These are phyloP conservation scores for Leptocoma aspasia DNA, from an alignment of 2,113 vertebrate species.

Conservation along the genomic window DNA sequence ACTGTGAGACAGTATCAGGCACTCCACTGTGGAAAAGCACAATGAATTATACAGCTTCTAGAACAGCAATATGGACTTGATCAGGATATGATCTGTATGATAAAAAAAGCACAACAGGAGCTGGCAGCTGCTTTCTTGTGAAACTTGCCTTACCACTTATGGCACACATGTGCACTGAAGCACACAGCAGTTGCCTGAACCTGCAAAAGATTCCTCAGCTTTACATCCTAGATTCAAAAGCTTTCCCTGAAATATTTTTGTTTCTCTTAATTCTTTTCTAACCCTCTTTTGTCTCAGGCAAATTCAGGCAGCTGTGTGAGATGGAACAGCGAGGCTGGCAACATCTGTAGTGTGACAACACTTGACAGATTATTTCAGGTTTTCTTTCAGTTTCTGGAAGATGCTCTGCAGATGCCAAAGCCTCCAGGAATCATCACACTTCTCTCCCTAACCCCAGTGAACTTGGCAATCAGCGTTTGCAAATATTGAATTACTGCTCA, in stretches of 20 bases:
- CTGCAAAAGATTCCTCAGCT: background rate
- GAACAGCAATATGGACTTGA: background rate
- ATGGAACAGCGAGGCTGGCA: background rate
- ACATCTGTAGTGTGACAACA: background rate
- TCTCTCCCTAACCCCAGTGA: slow-evolving; percentile 10
- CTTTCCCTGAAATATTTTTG: background rate
- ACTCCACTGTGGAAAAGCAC: background rate
- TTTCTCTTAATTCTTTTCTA: background rate
- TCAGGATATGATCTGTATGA: background rate
- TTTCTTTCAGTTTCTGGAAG: slow-evolving; percentile 9
- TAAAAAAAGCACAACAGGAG: background rate
- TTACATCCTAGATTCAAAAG: background rate
- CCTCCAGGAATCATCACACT: background rate
- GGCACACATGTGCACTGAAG: background rate
- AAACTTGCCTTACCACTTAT: slow-evolving; percentile 8
- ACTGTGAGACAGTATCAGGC: background rate
- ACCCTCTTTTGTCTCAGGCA: background rate
- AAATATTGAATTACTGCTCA: background rate
- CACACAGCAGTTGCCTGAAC: background rate
- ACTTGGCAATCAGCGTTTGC: background rate
- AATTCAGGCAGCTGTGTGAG: background rate
- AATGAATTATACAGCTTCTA: background rate
- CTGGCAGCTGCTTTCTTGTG: background rate
- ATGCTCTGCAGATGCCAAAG: slow-evolving; percentile 27
- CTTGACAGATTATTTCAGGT: background rate